A percentile compares a stretch with the other conserved stretches of the same genome.
phyloP scores from a whole-genome alignment of 2,113 vertebrate genomes.

The Motacilla tschutschensis region DNA sequence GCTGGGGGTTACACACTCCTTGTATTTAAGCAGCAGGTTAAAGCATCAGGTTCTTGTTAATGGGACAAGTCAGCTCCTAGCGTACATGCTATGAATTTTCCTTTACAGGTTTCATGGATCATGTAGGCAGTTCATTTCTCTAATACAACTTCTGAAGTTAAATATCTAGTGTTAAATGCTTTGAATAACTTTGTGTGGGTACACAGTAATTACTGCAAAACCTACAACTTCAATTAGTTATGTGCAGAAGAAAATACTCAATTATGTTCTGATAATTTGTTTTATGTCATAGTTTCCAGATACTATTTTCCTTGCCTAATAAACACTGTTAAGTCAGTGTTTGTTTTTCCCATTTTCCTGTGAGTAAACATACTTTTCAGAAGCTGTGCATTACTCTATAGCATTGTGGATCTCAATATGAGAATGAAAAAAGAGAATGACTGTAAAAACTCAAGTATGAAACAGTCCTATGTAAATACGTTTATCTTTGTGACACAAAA shows the following conservation, averaged over 20 bases:
- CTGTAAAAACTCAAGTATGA: not conserved
- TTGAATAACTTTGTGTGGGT: not conserved
- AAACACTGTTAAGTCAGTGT: not conserved
- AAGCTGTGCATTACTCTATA: not conserved
- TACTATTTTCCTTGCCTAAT: constrained; percentile 4
- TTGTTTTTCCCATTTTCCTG: not conserved
- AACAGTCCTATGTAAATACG: not conserved
- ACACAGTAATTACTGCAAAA: not conserved
- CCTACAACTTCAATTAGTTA: not conserved
- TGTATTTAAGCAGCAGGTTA: not conserved
- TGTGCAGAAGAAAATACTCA: not conserved
- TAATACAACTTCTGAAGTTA: not conserved
- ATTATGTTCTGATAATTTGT: not conserved
- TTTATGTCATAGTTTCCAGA: not conserved
- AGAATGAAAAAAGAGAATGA: not conserved
- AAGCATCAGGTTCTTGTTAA: not conserved
- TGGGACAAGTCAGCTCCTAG: not conserved
- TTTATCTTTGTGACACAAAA: not conserved
- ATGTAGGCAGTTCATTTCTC: not conserved
- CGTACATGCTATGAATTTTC: not conserved
- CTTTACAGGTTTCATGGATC: not conserved
- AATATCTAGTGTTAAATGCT: not conserved
- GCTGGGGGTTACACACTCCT: not conserved
- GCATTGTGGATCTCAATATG: not conserved
- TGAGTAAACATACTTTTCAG: not conserved